A percentile compares a stretch with the other conserved stretches of the same genome.
These are phyloP conservation scores for Pocillopora damicornis DNA, from an alignment of 64 coral and sea anemone species.

Conservation along the genomic window DNA sequence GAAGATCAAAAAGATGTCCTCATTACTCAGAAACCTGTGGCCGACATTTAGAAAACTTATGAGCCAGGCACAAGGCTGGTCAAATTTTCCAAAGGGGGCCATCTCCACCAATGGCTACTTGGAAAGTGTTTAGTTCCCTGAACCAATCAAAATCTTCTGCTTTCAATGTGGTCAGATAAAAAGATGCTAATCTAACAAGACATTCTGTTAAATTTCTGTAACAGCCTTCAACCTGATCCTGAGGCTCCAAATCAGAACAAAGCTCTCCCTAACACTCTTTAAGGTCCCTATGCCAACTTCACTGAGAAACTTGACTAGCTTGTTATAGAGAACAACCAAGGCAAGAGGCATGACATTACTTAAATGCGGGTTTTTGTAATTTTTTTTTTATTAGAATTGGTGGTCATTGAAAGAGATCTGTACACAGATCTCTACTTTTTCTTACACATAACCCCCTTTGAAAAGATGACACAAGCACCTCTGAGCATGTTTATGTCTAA, in stretches of 20 bases:
- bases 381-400: constrained; percentile 46
- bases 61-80: too few relatives aligned
- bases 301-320: constrained; percentile 46
- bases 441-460: constrained; percentile 51
- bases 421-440: constrained; percentile 45
- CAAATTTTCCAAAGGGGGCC: too few relatives aligned
- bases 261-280: constrained; percentile 53
- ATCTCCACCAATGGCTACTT: too few relatives aligned
- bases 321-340: constrained; percentile 63
- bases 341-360: constrained; percentile 45
- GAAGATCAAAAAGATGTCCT: constrained; percentile 26
- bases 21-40: too few relatives aligned
- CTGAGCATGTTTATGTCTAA: constrained; percentile 43
- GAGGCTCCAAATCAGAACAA: constrained; percentile 47
- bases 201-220: constrained; percentile 37
- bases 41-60: too few relatives aligned
- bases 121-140: too few relatives aligned
- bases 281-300: constrained; percentile 52
- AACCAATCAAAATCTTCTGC: too few relatives aligned
- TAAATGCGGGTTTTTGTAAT: constrained; percentile 49
- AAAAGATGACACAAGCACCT: constrained; percentile 40
- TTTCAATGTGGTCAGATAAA: background rate
- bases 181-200: constrained; percentile 29
- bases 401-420: constrained; percentile 33
- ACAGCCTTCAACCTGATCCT: constrained; percentile 41